Evolutionary conservation across 2,797 vertebrate genomes (phyloP), one percentile per base, ranked within the genome.

Genomic region (Apogon hyalosoma): DNA sequence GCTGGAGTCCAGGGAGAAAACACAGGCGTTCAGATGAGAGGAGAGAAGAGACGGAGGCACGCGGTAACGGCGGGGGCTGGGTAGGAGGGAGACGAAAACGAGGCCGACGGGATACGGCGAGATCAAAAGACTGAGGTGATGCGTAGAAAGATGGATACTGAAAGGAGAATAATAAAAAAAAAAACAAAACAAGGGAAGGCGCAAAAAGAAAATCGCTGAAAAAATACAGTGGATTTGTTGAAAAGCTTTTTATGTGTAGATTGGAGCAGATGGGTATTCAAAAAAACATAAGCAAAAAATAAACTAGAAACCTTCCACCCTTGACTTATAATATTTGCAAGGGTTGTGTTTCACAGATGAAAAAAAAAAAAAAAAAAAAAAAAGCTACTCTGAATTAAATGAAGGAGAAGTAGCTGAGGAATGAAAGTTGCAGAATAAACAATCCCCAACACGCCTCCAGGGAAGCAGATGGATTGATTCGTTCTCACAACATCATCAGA

Each of bases 1-100:
- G 92, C 97, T 99, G 88, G 28, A 38, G 28, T 11, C 5, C 21
- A 7, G 19, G 31, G 16, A 0, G 11, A 41, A 51, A 61, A 38
- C 45, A 28, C 31, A 33, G 2, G 31, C 13, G 38, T 28, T 21
- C 19, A 7, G 24, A 21, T 6, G 38, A 21, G 33, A 21, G 51
- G 11, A 14, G 21, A 40, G 7, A 14, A 59, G 18, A 6, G 19
- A 41, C 15, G 12, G 16, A 28, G 12, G 33, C 11, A 13, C 24
- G 24, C 31, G 3, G 31, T 33, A 33, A 56, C 41, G 39, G 53
- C 24, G 53, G 40, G 19, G 36, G 21, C n/a, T 43, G 46, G 33
- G 16, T 14, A 41, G 45, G 59, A 39, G 9, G 41, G 21, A 36
- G 38, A 47, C 55, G 39, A 39, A 36, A 56, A 16, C 6, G 19